Evolutionary conservation across 2,113 vertebrate genomes (phyloP), one percentile per base, ranked within the genome.

Genomic region (Coptodon rendalli): DNA sequence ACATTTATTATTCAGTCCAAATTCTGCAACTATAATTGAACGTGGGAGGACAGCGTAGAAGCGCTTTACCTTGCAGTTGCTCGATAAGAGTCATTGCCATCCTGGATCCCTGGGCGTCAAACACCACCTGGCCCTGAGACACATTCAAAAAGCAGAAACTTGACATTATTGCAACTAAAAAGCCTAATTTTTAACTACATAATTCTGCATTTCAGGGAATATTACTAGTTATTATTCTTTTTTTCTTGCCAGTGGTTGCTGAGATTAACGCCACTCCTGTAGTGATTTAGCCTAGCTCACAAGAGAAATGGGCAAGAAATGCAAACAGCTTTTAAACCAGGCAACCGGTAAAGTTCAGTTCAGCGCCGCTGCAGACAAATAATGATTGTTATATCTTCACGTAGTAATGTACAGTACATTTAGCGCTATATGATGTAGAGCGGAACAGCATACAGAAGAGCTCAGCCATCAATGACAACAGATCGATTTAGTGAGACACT

Each of bases 31-130:
- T 78, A 78, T 78, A 78, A 52, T 52, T 78, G 45, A 78, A 31
- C 27, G 76, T 45, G 54, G 78, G 76, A 61, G 53, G 83, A 40
- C 56, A n/a, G 83, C 4, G 19, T 22, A 38, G 61, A 83, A 56
- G 80, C 13, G 50, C 12, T 76, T 90, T 96, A 98, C 98, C 98
- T 97, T 99, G 98, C 0, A 99, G 97, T 87, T 99, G 98, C 83
- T 99, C 98, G 0, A 99, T 99, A 16, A 99, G 98, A 1, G 98
- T 99, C 98, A 98, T 99, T 5, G 98, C 98, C 98, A 99, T 99
- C 92, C 98, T 97, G 83, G 98, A 99, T 11, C 98, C 98, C 17
- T 98, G 98, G 84, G 98, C 98, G 9, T 99, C 98, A 34, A 99
- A 99, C 89, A 99, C 98, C 52, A 99, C 98, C 17, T 99, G 98